Conservation (phyloP, 2,888 invertebrate genomes). For the Prosapia bicincta region DNA sequence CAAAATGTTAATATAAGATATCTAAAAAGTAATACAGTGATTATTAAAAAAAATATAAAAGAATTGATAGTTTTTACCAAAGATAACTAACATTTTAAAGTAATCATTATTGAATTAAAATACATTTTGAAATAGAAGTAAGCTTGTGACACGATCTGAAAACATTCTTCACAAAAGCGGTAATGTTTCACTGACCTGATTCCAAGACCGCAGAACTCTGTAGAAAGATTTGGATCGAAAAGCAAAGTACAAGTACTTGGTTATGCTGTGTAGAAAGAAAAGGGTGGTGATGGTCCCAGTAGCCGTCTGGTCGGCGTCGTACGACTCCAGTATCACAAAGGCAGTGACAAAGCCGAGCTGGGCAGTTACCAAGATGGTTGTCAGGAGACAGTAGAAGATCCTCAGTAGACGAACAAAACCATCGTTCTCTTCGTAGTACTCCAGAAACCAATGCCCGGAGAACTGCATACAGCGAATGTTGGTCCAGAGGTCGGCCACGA, state of each 20-base stretch:
- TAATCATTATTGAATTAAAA: too few species aligned
- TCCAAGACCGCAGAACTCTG: constrained; percentile 78
- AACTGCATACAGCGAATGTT: constrained; percentile 75
- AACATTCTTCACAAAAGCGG: not conserved
- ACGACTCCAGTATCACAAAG: constrained; percentile 68
- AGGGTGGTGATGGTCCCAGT: constrained; percentile 79
- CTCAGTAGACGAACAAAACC: constrained; percentile 45
- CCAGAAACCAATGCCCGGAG: constrained; percentile 75
- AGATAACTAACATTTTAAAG: too few species aligned
- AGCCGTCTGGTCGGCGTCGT: constrained; percentile 66
- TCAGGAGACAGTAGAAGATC: constrained; percentile 44
- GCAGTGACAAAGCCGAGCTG: constrained; percentile 57
- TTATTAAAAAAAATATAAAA: too few species aligned
- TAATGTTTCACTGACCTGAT: constrained; percentile 53
- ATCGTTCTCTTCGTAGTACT: constrained; percentile 56
- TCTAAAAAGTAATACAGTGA: too few species aligned
- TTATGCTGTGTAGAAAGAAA: constrained; percentile 74
- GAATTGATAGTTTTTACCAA: too few species aligned
- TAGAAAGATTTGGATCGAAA: constrained; percentile 61
- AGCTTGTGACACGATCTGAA: not conserved
- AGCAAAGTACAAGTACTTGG: constrained; percentile 71
- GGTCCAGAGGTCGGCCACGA: constrained; percentile 81
- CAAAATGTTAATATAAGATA: too few species aligned
- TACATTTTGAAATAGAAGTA: too few species aligned
- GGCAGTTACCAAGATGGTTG: constrained; percentile 34